These are phyloP conservation scores for Thymallus thymallus DNA, from an alignment of 2,113 vertebrate species.

Conservation along the genomic window DNA sequence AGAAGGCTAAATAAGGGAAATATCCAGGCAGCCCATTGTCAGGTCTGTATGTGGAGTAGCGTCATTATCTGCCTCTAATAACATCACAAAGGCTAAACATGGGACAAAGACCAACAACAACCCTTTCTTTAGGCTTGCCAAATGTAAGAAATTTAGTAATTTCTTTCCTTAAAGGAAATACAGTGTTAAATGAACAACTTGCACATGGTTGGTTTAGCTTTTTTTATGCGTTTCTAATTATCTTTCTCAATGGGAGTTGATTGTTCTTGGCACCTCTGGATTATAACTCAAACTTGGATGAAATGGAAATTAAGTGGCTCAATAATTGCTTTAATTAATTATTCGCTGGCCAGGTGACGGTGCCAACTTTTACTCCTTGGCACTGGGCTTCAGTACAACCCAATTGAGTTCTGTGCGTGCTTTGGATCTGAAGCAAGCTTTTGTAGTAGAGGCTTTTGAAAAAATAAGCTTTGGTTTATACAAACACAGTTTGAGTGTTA, in stretches of 20 bases:
- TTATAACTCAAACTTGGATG: neutral
- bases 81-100: slow-evolving; percentile 2
- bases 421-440: slow-evolving; percentile 1
- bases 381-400: neutral
- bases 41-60: slow-evolving; percentile 4
- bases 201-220: neutral
- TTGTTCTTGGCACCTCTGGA: neutral
- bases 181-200: neutral
- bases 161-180: neutral
- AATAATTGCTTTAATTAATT: slow-evolving; percentile 1
- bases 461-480: too few relatives aligned
- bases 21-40: slow-evolving; percentile 10
- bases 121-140: neutral
- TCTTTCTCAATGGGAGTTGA: neutral
- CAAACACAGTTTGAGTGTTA: too few relatives aligned
- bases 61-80: neutral
- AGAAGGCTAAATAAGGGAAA: slow-evolving; percentile 10
- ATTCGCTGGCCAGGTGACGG: neutral
- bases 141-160: neutral
- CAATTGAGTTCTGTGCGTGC: neutral
- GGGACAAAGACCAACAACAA: neutral
- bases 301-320: slow-evolving; percentile 2
- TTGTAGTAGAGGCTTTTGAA: neutral
- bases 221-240: neutral
- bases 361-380: neutral